These are phyloP conservation scores for Euproctis similis DNA, from an alignment of 2,888 invertebrate genomes.

Conservation along the genomic window DNA sequence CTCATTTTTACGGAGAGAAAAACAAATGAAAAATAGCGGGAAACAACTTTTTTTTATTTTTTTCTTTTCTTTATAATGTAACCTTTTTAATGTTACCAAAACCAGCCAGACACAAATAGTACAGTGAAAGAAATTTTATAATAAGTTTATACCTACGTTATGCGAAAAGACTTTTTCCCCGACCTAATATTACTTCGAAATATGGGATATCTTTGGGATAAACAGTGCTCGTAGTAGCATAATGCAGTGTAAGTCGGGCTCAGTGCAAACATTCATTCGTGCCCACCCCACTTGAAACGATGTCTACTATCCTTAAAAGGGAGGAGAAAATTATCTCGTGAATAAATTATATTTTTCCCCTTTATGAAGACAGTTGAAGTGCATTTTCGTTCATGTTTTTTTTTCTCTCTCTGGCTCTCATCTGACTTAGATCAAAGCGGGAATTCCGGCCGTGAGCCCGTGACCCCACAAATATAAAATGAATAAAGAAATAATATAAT, in stretches of 20 bases:
- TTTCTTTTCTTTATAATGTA: no score
- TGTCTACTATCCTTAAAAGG: conserved; percentile 59
- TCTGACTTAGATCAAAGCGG: conserved; percentile 67
- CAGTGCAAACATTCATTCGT: conserved; percentile 61
- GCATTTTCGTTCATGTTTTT: conserved; percentile 66
- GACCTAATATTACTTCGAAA: no score
- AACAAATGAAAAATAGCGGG: conserved; percentile 26
- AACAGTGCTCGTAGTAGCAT: conserved; percentile 29
- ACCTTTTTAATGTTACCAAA: no score
- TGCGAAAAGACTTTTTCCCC: no score
- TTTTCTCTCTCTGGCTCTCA: no score
- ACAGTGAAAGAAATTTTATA: no score
- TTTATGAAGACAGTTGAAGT: conserved; percentile 73
- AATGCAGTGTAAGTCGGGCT: conserved; percentile 30
- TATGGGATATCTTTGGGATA: no score
- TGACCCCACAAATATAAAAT: conserved; percentile 66
- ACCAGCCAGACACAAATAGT: no score
- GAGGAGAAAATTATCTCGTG: conserved; percentile 74
- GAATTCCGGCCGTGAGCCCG: conserved; percentile 53
- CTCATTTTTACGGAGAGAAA: no score
- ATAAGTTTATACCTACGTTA: no score
- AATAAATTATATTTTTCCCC: conserved; percentile 74
- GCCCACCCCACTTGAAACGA: conserved; percentile 56
- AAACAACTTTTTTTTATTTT: no score
- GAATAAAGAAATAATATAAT: conserved; percentile 71